Base-by-base conservation (phyloP, 2,888 invertebrate genomes). In the Megamerina dolium region DNA sequence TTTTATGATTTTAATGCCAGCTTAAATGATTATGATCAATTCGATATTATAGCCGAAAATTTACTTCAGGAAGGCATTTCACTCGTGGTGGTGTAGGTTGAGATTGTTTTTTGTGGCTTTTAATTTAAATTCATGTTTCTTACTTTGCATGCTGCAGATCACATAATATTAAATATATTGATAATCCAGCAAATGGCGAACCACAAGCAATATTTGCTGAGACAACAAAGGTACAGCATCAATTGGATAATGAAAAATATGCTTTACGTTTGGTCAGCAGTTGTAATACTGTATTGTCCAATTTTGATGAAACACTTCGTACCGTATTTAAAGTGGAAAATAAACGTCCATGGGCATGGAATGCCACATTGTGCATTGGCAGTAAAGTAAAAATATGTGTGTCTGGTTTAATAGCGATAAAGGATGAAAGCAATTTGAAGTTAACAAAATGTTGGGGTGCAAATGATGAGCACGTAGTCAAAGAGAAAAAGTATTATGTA, bases 31-130 rank as follows among this genome's bases (percentile, higher is more conserved):
- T 74, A 76, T 45, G 68, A 77, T 42, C 57, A 77, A 31, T 74
- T 77, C 43, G 58, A 74, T 65, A 73, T 78, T 10, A 64, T 81
- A 17, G 63, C 73, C 33, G 77, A 77, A 5, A 44, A 50, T 21
- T 68, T 83, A 14, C 74, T 79, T 52, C 73, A 75, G 37, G 71
- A 74, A 4, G 68, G 73, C 10, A 75, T 78, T 51, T 78, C 81
- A 58, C 66, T 85, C 12, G 78, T 80, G 61, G 75, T 83, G 9
- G 79, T 85, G 75, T 83, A 75, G 57, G 76, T 71, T n/a, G n/a
- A n/a, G 3, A 14, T 35, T 44, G 12, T 17, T 30, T 8, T 17
- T 13, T 33, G 4, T 6, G 16, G 6, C 12, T 14, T 32, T 21
- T 20, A 5, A 20, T 31, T 29, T 16, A 4, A 13, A 37, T 23